A percentile compares a stretch with the other conserved stretches of the same genome.
These are phyloP conservation scores for Imbricaverruca yamaguchii DNA, from an alignment of 2,888 invertebrate genomes.

Conservation along the genomic window DNA sequence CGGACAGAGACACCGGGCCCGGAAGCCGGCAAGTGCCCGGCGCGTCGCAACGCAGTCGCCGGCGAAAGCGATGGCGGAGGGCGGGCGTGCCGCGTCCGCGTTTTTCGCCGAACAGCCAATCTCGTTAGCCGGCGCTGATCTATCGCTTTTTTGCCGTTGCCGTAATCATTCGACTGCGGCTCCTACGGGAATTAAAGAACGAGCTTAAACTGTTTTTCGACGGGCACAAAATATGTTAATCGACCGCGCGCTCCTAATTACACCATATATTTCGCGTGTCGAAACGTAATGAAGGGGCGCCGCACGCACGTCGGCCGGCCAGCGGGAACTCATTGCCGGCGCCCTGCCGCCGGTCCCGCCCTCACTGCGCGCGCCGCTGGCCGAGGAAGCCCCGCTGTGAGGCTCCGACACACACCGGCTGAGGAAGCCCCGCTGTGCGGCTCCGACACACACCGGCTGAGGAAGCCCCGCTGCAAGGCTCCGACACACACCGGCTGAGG, in stretches of 20 bases:
- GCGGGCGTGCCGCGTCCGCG: too few species aligned
- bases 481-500: neutral
- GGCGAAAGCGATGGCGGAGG: neutral
- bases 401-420: neutral
- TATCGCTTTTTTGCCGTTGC: neutral
- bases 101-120: neutral
- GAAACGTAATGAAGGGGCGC: neutral
- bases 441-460: neutral
- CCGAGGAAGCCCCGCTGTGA: neutral
- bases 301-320: neutral
- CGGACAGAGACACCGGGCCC: neutral
- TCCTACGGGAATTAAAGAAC: neutral
- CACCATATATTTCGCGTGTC: conserved; percentile 5
- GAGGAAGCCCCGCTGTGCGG: neutral
- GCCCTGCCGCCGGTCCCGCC: too few species aligned
- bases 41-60: neutral
- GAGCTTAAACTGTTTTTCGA: neutral
- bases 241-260: neutral
- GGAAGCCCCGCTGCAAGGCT: neutral
- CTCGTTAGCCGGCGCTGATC: neutral
- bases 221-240: conserved; percentile 7
- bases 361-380: neutral
- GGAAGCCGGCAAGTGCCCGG: neutral
- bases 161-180: neutral
- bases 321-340: neutral